These are phyloP conservation scores for Microtus obscurus DNA, from an alignment of 2,797 vertebrate species.

Conservation along the genomic window DNA sequence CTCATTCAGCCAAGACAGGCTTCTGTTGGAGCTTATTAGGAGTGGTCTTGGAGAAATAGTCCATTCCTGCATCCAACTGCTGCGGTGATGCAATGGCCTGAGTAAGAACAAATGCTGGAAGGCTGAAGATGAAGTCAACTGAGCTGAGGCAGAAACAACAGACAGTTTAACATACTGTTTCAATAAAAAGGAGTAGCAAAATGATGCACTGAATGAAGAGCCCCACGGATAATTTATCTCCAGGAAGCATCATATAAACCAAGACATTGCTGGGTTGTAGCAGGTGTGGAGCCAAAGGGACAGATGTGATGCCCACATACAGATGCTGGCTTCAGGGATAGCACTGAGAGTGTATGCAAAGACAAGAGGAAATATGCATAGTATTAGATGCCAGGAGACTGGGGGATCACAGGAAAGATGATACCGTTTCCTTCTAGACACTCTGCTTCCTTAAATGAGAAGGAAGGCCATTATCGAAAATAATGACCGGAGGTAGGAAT, in stretches of 20 bases:
- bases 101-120: background rate
- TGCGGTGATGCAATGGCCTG: background rate
- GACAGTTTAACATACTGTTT: constrained; percentile 11
- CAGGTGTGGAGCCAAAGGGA: background rate
- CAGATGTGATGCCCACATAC: background rate
- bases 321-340: background rate
- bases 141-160: background rate
- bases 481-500: background rate
- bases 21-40: background rate
- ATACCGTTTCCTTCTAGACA: background rate
- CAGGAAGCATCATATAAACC: background rate
- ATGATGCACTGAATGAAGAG: background rate
- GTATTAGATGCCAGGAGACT: background rate
- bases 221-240: background rate
- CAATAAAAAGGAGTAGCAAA: constrained; percentile 6
- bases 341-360: background rate
- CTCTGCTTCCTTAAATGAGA: constrained; percentile 42
- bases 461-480: background rate
- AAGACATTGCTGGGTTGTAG: background rate
- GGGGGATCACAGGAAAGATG: background rate
- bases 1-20: background rate
- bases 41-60: background rate
- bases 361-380: background rate
- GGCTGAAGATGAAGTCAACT: background rate
- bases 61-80: background rate